A percentile compares a stretch with the other conserved stretches of the same genome.
Conservation (phyloP, 2,797 vertebrate genomes). For the Neosilurus mollespiculum region DNA sequence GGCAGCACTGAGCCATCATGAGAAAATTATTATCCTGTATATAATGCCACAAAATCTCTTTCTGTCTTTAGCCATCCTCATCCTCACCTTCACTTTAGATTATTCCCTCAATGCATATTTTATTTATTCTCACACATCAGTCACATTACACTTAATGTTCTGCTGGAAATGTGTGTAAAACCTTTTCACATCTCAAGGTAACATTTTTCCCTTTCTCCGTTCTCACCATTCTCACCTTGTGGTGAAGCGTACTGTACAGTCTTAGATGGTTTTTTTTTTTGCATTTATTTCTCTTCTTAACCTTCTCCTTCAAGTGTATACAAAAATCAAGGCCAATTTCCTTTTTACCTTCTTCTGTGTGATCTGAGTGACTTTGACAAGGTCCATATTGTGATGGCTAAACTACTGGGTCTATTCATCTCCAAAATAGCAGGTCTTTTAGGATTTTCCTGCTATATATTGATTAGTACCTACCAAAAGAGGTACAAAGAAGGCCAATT, state of each 20-base stretch:
- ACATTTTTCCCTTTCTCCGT: neutral
- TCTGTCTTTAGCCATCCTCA: neutral
- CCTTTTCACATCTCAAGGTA: neutral
- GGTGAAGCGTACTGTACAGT: neutral
- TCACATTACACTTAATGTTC: neutral
- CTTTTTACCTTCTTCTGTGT: neutral
- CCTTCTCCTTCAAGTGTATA: neutral
- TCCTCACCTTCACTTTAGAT: neutral
- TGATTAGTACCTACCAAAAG: too few species aligned
- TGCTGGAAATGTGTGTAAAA: neutral
- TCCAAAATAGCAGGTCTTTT: too few species aligned
- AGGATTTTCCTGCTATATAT: too few species aligned
- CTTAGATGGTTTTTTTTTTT: too few species aligned
- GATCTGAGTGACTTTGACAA: too few species aligned
- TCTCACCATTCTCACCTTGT: too few species aligned
- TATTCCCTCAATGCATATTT: neutral
- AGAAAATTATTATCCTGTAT: neutral
- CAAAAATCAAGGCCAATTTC: neutral
- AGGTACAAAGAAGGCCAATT: too few species aligned
- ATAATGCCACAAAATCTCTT: neutral
- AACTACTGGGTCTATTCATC: too few species aligned
- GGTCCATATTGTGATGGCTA: too few species aligned
- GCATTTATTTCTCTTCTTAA: neutral
- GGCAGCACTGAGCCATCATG: conserved; percentile 30
- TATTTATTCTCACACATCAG: neutral